Evolutionary conservation across 2,888 invertebrate species (phyloP), one percentile per base, ranked within the genome.

Genomic region (Xanthia icteritia): DNA sequence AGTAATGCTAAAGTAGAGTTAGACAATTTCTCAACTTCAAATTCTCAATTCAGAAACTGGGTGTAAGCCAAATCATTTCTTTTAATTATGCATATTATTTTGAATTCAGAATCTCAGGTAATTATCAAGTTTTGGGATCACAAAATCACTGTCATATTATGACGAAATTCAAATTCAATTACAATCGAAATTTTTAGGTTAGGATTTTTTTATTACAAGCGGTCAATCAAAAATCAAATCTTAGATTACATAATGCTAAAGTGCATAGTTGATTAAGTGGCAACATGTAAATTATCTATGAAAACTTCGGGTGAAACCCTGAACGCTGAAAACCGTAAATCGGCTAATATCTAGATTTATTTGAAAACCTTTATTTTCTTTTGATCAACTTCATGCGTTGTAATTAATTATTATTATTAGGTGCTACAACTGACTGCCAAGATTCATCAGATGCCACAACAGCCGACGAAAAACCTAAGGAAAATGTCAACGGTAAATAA

Each of bases 371-470:
- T 56, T n/a, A 13, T n/a, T 56, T 56, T 56, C n/a, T 56, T n/a
- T 13, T 13, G n/a, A 56, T n/a, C 4, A 6, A 58, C 31, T 31
- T 27, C 20, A 73, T 51, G 3, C 23, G 5, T 36, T 48, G 5
- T 70, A 15, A 54, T 66, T 8, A 0, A 54, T 13, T 42, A 27
- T 68, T 61, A 23, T 51, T 69, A 13, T 11, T 39, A 94, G 94
- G 93, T 82, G 91, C 92, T 74, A 95, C 95, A 0, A 97, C 97
- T 20, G 97, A 97, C 83, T 96, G 92, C 79, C 97, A 96, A 91
- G 97, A 97, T 88, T 97, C 97, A 0, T 97, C 97, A 0, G 97
- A 97, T 91, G 97, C 96, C 0, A 95, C 96, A 0, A 95, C 96
- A 2, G 96, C 96, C 0, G 96, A 96, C 48, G 96, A 96, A 58